Percentiles rank a stretch among this genome's conserved stretches.
Conservation (phyloP, 2,113 vertebrate genomes). For the Paramisgurnus dabryanus region DNA sequence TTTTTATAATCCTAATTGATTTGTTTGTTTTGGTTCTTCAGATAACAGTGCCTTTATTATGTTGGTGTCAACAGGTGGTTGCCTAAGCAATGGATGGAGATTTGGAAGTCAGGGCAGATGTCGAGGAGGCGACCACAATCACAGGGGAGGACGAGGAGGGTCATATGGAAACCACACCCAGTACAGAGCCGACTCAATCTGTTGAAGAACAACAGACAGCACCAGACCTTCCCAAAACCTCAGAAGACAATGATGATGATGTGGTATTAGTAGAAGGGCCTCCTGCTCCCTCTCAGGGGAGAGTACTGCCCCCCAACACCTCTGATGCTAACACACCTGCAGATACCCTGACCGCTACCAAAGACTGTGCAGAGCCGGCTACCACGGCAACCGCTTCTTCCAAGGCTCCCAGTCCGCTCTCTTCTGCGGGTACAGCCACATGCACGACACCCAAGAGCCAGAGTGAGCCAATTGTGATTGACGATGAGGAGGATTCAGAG, state of each 20-base stretch:
- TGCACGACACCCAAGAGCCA: conserved; percentile 67
- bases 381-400: conserved; percentile 55
- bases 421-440: conserved; percentile 56
- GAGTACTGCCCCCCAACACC: conserved; percentile 58
- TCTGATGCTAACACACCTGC: conserved; percentile 52
- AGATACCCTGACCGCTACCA: conserved; percentile 43
- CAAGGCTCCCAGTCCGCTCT: conserved; percentile 57
- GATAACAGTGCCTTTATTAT: conserved; percentile 40
- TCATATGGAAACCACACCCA: conserved; percentile 84
- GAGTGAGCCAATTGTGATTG: conserved; percentile 95
- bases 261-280: conserved; percentile 93
- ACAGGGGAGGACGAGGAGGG: conserved; percentile 72
- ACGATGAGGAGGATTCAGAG: conserved; percentile 91
- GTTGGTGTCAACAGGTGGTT: conserved; percentile 74
- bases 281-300: conserved; percentile 69
- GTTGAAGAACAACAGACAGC: conserved; percentile 58
- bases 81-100: conserved; percentile 85
- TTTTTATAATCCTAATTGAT: background rate
- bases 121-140: conserved; percentile 56
- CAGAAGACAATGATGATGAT: conserved; percentile 79
- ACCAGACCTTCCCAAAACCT: conserved; percentile 52
- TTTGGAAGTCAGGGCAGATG: conserved; percentile 75
- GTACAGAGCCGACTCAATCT: conserved; percentile 67
- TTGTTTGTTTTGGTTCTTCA: background rate
- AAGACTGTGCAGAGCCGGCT: conserved; percentile 59